Evolutionary conservation across 1,140 invertebrate species (phyloP).

Genomic region (Rhyzopertha dominica): DNA sequence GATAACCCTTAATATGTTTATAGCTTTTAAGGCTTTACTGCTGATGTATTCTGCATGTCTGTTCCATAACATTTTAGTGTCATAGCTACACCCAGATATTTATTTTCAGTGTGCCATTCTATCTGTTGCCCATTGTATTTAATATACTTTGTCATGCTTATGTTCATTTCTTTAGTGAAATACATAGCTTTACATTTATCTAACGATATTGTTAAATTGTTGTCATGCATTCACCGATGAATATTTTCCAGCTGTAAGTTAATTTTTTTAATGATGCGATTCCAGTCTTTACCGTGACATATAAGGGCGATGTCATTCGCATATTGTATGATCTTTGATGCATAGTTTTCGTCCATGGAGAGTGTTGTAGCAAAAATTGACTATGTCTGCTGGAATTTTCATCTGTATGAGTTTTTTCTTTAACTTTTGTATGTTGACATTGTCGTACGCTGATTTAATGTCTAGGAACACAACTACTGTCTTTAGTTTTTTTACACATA

Average conservation of each 20-base stretch:
- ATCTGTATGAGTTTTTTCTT: neutral
- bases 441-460: constrained; percentile 17
- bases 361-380: too few relatives aligned
- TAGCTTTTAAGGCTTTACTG: too few relatives aligned
- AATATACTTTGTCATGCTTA: too few relatives aligned
- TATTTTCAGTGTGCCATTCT: too few relatives aligned
- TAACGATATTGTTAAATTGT: constrained; percentile 6
- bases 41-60: too few relatives aligned
- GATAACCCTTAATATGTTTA: too few relatives aligned
- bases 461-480: constrained; percentile 14
- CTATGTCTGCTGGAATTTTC: constrained; percentile 2
- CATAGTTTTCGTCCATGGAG: too few relatives aligned
- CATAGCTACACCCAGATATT: too few relatives aligned
- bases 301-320: constrained; percentile 17
- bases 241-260: constrained; percentile 7
- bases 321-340: constrained; percentile 17
- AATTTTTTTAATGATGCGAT: neutral
- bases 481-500: neutral
- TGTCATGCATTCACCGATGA: constrained; percentile 3
- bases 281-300: constrained; percentile 2
- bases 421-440: constrained; percentile 11
- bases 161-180: too few relatives aligned
- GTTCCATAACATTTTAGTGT: too few relatives aligned
- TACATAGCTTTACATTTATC: too few relatives aligned
- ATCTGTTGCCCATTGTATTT: too few relatives aligned